These are phyloP conservation scores for Temnopleurus reevesii DNA, from an alignment of 53 echinoderm and acorn worm genomes.

Conservation along the genomic window DNA sequence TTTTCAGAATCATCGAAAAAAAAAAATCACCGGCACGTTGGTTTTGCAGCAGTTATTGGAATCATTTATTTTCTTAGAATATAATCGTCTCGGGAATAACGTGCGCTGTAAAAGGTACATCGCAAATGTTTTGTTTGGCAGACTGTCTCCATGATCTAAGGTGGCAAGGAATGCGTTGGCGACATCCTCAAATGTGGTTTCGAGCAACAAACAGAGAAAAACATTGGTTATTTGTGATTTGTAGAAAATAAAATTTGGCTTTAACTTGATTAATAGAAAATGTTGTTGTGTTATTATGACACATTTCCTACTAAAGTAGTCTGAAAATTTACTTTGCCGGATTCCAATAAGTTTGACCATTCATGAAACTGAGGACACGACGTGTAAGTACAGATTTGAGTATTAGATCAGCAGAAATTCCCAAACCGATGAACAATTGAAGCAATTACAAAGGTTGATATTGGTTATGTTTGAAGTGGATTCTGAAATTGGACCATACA, in stretches of 20 bases:
- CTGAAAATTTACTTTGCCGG: not conserved
- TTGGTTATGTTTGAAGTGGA: not conserved
- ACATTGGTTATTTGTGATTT: not conserved
- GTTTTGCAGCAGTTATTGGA: too few species aligned
- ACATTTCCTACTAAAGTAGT: not conserved
- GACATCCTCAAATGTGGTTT: not conserved
- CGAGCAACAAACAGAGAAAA: not conserved
- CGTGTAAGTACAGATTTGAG: too few species aligned
- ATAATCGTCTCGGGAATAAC: not conserved
- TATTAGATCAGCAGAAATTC: too few species aligned
- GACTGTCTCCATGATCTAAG: not conserved
- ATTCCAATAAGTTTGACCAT: not conserved
- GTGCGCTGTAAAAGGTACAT: not conserved
- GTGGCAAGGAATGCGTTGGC: not conserved
- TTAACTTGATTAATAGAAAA: not conserved
- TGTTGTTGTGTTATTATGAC: not conserved
- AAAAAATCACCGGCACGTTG: not conserved
- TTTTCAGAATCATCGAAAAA: not conserved
- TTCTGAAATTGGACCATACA: not conserved
- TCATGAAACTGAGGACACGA: too few species aligned
- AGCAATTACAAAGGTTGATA: not conserved
- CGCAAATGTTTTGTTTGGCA: not conserved
- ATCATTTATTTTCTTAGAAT: too few species aligned
- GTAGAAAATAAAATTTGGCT: too few species aligned
- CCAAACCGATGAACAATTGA: not conserved